Percentiles rank a stretch among this genome's conserved stretches.
Conservation (phyloP, 2,888 invertebrate species). For the Trissolcus japonicus region DNA sequence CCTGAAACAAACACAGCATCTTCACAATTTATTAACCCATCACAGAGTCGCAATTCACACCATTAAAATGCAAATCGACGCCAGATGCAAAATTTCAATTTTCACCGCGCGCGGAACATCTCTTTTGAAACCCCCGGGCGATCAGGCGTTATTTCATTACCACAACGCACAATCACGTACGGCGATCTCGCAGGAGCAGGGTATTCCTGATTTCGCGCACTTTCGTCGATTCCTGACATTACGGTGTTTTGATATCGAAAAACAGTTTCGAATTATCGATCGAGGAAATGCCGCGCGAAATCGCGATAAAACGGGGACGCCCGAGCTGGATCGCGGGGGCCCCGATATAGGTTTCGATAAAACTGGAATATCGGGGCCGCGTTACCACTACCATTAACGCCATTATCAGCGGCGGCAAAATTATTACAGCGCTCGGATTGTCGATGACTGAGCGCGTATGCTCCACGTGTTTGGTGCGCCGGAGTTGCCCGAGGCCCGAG, state of each 20-base stretch:
- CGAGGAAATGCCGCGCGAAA: constrained; percentile 44
- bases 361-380: constrained; percentile 43
- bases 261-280: constrained; percentile 42
- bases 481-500: constrained; percentile 35
- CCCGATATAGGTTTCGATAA: constrained; percentile 42
- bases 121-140: constrained; percentile 23
- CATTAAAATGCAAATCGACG: constrained; percentile 44
- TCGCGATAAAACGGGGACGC: constrained; percentile 23
- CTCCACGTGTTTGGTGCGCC: constrained; percentile 1
- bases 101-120: constrained; percentile 24
- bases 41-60: constrained; percentile 36
- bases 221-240: constrained; percentile 44
- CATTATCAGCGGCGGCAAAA: constrained; percentile 31
- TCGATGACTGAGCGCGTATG: constrained; percentile 35
- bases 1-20: constrained; percentile 2
- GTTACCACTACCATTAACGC: constrained; percentile 21
- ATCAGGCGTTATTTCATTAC: constrained; percentile 30
- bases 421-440: constrained; percentile 30
- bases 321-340: constrained; percentile 3
- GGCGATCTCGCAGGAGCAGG: constrained; percentile 53
- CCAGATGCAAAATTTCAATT: constrained; percentile 49
- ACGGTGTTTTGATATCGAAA: constrained; percentile 22
- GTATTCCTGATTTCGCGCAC: constrained; percentile 54
- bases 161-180: constrained; percentile 23
- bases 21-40: constrained; percentile 42